Conservation (phyloP, 2,797 vertebrate genomes). For the Oophaga sylvatica region DNA sequence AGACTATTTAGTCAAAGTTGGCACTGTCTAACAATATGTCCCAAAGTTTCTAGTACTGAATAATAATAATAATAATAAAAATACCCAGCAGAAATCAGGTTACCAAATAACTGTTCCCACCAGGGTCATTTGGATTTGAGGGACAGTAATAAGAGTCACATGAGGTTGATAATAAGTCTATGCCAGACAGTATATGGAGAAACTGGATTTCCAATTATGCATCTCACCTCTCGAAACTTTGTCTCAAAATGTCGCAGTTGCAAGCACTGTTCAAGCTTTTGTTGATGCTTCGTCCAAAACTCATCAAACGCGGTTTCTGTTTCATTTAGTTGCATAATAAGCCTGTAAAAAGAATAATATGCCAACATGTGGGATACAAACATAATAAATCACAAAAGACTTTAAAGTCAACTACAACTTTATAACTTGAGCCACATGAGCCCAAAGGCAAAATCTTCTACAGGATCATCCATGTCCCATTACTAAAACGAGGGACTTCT, state of each 20-base stretch:
- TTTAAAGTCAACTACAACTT: neutral
- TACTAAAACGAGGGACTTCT: neutral
- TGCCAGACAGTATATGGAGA: neutral
- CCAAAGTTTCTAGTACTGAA: neutral
- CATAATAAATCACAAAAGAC: neutral
- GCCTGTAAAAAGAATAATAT: conserved; percentile 71
- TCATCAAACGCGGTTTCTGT: conserved; percentile 93
- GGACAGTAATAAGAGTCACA: neutral
- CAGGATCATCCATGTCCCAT: neutral
- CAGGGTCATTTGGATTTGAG: neutral
- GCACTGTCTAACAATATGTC: no score
- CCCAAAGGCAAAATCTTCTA: neutral
- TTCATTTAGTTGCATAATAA: conserved; percentile 90
- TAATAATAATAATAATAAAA: no score
- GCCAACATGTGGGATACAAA: neutral
- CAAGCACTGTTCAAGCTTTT: conserved; percentile 93
- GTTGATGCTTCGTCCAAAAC: conserved; percentile 93
- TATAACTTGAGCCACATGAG: neutral
- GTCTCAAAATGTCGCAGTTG: conserved; percentile 91
- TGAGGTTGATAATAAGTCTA: no score
- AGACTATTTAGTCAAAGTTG: no score
- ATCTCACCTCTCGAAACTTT: conserved; percentile 89
- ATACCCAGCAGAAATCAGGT: no score
- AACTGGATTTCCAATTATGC: neutral
- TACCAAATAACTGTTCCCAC: neutral